phyloP scores from a whole-genome alignment of 2,113 vertebrate species.

The Ardeotis arabs region DNA sequence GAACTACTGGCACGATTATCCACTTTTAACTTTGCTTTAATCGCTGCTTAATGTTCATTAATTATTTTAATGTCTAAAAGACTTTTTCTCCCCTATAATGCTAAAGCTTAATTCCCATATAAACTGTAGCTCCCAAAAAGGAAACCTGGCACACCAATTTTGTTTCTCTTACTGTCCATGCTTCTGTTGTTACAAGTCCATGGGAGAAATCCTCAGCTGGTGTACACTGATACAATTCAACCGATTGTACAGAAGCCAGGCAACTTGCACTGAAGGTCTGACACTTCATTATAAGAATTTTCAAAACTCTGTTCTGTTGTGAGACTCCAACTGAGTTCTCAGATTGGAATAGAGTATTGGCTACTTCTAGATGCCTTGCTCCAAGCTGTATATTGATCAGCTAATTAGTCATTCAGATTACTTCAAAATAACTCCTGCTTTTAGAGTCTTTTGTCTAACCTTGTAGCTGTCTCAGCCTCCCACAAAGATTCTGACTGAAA shows the following conservation, averaged over 20 bases:
- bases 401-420: background rate
- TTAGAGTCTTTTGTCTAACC: background rate
- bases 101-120: background rate
- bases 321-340: background rate
- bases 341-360: background rate
- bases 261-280: background rate
- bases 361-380: background rate
- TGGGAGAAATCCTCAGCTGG: background rate
- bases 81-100: background rate
- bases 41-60: background rate
- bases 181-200: background rate
- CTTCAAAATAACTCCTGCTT: background rate
- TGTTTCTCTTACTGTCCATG: background rate
- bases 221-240: background rate
- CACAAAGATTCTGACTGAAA: background rate
- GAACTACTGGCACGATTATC: background rate
- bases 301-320: background rate
- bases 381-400: background rate
- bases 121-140: background rate
- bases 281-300: background rate
- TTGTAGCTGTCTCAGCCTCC: background rate
- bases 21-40: background rate
- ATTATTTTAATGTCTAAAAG: slow-evolving; percentile 8
- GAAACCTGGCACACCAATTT: background rate
- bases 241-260: background rate